phyloP scores from a whole-genome alignment of 2,113 vertebrate genomes.

The Calyptommatus sinebrachiatus region DNA sequence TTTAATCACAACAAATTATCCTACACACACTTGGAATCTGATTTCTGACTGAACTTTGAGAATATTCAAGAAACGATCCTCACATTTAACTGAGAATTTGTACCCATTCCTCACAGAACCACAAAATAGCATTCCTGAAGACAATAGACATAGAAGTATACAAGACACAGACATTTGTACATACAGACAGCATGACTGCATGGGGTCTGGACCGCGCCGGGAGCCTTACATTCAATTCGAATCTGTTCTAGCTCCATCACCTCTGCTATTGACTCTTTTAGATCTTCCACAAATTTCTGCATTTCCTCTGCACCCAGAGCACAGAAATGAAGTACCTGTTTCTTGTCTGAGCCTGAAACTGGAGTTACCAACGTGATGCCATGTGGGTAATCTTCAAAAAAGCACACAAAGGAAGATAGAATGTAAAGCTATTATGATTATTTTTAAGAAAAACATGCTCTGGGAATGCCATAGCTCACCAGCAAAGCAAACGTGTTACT shows the following conservation, averaged over 20 bases:
- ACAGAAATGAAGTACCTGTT: constrained; percentile 94
- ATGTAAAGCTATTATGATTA: constrained; percentile 16
- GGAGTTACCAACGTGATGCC: constrained; percentile 94
- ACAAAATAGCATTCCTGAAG: not conserved
- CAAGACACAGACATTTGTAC: constrained; percentile 12
- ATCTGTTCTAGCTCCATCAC: constrained; percentile 99
- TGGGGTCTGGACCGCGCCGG: not conserved
- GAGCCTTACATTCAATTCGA: constrained; percentile 93
- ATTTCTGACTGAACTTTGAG: not conserved
- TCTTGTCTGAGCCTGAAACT: constrained; percentile 94
- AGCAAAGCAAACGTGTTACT: too few species aligned
- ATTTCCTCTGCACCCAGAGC: constrained; percentile 93
- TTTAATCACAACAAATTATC: not conserved
- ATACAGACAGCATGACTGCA: constrained; percentile 25
- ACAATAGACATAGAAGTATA: constrained; percentile 6
- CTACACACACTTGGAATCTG: not conserved
- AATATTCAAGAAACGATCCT: not conserved
- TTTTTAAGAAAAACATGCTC: not conserved
- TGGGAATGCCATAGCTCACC: not conserved
- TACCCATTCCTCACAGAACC: not conserved
- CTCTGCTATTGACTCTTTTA: constrained; percentile 95
- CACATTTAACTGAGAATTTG: not conserved
- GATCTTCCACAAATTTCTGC: constrained; percentile 95
- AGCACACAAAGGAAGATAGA: constrained; percentile 9
- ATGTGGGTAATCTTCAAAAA: constrained; percentile 90